phyloP scores from a whole-genome alignment of 2,888 invertebrate species.

The Hyposoter didymator region DNA sequence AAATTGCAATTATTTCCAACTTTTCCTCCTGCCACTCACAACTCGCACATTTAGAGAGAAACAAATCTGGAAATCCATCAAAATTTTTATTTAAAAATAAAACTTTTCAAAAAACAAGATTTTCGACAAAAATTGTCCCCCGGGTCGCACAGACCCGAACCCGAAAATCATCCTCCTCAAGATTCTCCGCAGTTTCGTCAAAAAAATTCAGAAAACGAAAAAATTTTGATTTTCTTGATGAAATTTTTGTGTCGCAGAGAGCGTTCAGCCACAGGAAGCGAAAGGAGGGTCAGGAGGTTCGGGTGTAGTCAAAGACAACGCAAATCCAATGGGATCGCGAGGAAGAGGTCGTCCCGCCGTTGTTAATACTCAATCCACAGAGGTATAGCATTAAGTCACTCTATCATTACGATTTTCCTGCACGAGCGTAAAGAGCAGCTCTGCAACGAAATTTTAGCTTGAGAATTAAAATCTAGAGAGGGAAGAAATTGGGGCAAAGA shows the following conservation, averaged over 20 bases:
- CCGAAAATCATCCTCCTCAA: too few relatives aligned
- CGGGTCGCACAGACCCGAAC: too few relatives aligned
- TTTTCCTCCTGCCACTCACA: too few relatives aligned
- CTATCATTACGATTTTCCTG: slow-evolving; percentile 23
- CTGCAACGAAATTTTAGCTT: not conserved
- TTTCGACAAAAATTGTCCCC: too few relatives aligned
- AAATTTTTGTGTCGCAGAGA: slow-evolving; percentile 69
- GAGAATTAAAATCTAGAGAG: not conserved
- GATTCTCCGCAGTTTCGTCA: too few relatives aligned
- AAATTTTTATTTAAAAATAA: too few relatives aligned
- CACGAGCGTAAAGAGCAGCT: not conserved
- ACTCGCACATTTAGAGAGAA: too few relatives aligned
- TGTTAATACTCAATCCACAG: slow-evolving; percentile 77
- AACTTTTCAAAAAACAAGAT: too few relatives aligned
- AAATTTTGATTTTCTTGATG: not conserved
- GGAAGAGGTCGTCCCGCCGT: slow-evolving; percentile 76
- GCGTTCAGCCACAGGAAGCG: slow-evolving; percentile 71
- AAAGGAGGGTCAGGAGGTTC: slow-evolving; percentile 72
- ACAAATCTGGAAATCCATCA: too few relatives aligned
- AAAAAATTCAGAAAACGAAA: too few relatives aligned
- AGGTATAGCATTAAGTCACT: slow-evolving; percentile 79
- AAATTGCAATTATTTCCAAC: too few relatives aligned
- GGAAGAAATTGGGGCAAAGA: slow-evolving; percentile 9
- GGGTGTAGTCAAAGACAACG: slow-evolving; percentile 75
- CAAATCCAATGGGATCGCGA: slow-evolving; percentile 70